Base-by-base conservation (phyloP, 2,797 vertebrate genomes). In the Mus spretus region DNA sequence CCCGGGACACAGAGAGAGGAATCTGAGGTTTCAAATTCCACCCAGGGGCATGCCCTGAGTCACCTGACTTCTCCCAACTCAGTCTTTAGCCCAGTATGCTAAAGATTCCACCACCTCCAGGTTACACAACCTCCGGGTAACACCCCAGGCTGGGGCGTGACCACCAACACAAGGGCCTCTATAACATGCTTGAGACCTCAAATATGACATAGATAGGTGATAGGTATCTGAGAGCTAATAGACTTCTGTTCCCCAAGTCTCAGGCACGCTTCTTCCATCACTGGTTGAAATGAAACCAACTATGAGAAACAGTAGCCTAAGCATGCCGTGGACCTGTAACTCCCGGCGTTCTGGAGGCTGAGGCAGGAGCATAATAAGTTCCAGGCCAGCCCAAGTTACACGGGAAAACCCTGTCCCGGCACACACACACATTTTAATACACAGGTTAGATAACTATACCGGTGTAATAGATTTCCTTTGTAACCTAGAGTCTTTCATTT, bases 251-350 rank as follows among this genome's bases (percentile, higher is more conserved):
- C 61, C 26, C 83, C 37, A 31, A 59, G 70, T 15, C 67, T 79
- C 79, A 37, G 61, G 37, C 22, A 22, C 3, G 0, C 2, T 6
- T 22, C 1, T 6, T 0, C 31, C 14, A 24, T 31, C 3, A 4
- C 55, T 40, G 31, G 26, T 11, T 67, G 47, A 79, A 34, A 87
- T n/a, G 31, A 67, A 28, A 34, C n/a, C 2, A 47, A 22, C 37
- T 86, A 6, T 67, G 34, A 47, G 55, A 65, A 91, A n/a, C 11
- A 22, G 9, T 22, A n/a, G 34, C 14, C 47, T 34, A 22, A 37
- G 57, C 4, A 15, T 20, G 19, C 22, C 6, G 1, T n/a, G 19
- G 0, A 9, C 83, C 63, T 34, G 19, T 67, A 67, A 67, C 3
- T 44, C 61, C 31, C 28, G 14, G 40, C 20, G 24, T 61, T 34